Base-by-base conservation (phyloP, 2,797 vertebrate species). In the Alcedo atthis region DNA sequence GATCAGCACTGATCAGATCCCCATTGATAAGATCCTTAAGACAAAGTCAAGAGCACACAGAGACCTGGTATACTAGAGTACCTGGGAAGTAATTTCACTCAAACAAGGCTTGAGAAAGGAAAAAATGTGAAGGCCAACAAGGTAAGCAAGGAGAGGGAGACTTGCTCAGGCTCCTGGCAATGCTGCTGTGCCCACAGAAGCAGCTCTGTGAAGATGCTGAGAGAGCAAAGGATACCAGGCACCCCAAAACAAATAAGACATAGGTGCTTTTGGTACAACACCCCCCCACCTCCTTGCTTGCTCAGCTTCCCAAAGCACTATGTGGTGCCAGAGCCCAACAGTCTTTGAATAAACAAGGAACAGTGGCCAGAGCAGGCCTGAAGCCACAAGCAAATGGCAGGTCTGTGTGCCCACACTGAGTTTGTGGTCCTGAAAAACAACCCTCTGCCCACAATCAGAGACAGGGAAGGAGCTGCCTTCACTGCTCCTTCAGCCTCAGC, bases 351-450 rank as follows among this genome's bases (percentile, higher is more conserved):
- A 54, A 85, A 82, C 55, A 86, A 83, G 64, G 66, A 71, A 81
- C 40, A 70, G 59, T 0, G 1, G 90, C 58, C 85, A 94, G 81
- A 81, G 18, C 51, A 94, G 33, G 68, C 78, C 26, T 26, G 51
- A 77, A 88, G 86, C 89, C 86, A 70, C 79, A 85, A 57, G 35
- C 76, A 80, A 48, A 67, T 54, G 53, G 75, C 81, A 70, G n/a
- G 48, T 57, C 59, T 0, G 1, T 15, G 45, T 25, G 77, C 57
- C 76, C 45, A 1, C 26, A 32, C 3, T 12, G 64, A 62, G 19
- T 57, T 19, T 78, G 73, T 51, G 67, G 70, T 33, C 71, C 73
- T 48, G 63, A 71, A 37, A 95, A 82, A 46, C 80, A 81, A 85
- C 45, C 68, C 80, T 61, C 46, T 9, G 30, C 49, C 79, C 1